Evolutionary conservation across 2,888 invertebrate species (phyloP).

Genomic region (Mylabris sibirica): DNA sequence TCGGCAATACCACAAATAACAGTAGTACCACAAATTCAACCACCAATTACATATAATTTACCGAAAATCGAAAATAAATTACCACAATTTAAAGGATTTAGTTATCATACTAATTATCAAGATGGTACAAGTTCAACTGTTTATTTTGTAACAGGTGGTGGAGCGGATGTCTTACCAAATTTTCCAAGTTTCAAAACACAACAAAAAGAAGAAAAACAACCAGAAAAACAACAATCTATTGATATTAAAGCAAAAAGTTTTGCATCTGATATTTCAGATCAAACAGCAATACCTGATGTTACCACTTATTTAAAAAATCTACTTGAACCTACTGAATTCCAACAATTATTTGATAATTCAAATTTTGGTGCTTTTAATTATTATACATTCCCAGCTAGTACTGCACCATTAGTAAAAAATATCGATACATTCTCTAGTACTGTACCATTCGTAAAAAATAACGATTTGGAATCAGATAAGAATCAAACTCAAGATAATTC

Average conservation of each 20-base stretch:
- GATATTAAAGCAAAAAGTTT: slow-evolving; percentile 38
- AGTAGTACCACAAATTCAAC: slow-evolving; percentile 13
- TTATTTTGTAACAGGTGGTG: slow-evolving; percentile 44
- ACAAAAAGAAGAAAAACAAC: slow-evolving; percentile 16
- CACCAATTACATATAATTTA: slow-evolving; percentile 20
- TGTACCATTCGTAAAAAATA: slow-evolving; percentile 19
- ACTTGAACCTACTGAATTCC: slow-evolving; percentile 26
- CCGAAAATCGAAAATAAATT: slow-evolving; percentile 15
- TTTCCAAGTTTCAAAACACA: slow-evolving; percentile 20
- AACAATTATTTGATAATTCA: slow-evolving; percentile 32
- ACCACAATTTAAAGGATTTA: slow-evolving; percentile 47
- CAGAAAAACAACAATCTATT: slow-evolving; percentile 18
- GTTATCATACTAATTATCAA: slow-evolving; percentile 49
- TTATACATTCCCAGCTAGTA: slow-evolving; percentile 36
- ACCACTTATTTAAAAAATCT: slow-evolving; percentile 25
- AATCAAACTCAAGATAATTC: neutral
- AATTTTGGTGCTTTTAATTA: slow-evolving; percentile 33
- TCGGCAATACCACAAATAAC: slow-evolving; percentile 4
- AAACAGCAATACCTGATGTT: slow-evolving; percentile 34
- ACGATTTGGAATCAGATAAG: neutral
- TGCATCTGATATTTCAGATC: slow-evolving; percentile 46
- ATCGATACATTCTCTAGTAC: slow-evolving; percentile 31
- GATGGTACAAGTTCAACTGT: slow-evolving; percentile 50
- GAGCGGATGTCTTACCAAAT: slow-evolving; percentile 41
- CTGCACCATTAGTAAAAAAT: slow-evolving; percentile 24